These are phyloP conservation scores for Amblyteles armatorius DNA, from an alignment of 2,888 invertebrate genomes.

Conservation along the genomic window DNA sequence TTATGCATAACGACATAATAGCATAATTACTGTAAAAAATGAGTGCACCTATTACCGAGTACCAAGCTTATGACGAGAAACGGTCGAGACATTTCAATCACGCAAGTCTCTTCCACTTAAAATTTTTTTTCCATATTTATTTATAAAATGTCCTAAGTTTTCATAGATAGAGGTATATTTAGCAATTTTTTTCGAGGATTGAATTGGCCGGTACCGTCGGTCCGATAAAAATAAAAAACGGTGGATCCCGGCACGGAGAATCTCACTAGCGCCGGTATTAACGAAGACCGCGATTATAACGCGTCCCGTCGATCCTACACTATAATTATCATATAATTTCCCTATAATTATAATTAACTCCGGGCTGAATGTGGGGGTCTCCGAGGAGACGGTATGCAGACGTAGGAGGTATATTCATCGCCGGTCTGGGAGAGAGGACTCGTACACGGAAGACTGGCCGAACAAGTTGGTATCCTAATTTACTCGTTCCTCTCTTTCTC, in stretches of 20 bases:
- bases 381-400: slow-evolving; percentile 8
- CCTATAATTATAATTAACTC: slow-evolving; percentile 66
- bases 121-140: background rate
- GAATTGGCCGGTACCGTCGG: background rate
- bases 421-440: slow-evolving; percentile 24
- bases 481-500: slow-evolving; percentile 63
- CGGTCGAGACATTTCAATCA: slow-evolving; percentile 8
- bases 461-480: slow-evolving; percentile 69
- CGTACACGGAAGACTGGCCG: slow-evolving; percentile 57
- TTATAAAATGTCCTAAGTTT: background rate
- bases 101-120: background rate
- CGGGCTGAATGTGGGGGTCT: slow-evolving; percentile 45
- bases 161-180: background rate
- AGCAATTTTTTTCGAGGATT: background rate
- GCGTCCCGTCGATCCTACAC: slow-evolving; percentile 75
- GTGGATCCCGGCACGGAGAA: background rate
- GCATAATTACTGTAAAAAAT: slow-evolving; percentile 3
- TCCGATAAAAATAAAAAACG: slow-evolving; percentile 12
- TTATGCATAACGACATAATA: slow-evolving; percentile 20
- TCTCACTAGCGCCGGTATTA: slow-evolving; percentile 54
- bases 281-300: slow-evolving; percentile 73
- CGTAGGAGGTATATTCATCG: slow-evolving; percentile 11
- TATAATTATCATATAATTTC: slow-evolving; percentile 70
- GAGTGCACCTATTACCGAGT: background rate
- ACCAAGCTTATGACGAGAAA: background rate